Evolutionary conservation across 1,140 invertebrate genomes (phyloP), one percentile per base, ranked within the genome.

Genomic region (Conus ventricosus): DNA sequence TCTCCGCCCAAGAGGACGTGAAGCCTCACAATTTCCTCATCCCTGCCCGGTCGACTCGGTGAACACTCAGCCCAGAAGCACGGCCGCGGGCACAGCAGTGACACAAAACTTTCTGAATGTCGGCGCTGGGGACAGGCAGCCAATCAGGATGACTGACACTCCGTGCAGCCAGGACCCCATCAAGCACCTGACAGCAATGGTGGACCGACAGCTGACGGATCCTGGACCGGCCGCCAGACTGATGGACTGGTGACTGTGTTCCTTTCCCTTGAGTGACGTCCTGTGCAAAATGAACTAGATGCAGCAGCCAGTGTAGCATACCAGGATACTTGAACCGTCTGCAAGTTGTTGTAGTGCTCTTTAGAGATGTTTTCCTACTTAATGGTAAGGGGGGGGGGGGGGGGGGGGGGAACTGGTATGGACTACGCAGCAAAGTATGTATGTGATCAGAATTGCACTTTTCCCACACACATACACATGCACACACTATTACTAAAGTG

Each of bases 141-240:
- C 20, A 71, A 71, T 71, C 51, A 39, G 51, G 53, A 54, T 81
- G 51, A 54, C 10, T 15, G 80, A 53, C 80, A 81, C 51, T 11
- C 80, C 51, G 1, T 17, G 27, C 51, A 54, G 51, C 6, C 51
- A 15, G 51, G 80, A 81, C 23, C 80, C 80, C 51, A 81, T 81
- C 80, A 81, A 55, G 23, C 39, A 23, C 17, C 80, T 81, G 80
- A 25, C 80, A 11, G 80, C 80, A 4, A 81, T 81, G 80, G 80
- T 81, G 51, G 80, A 81, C 51, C 80, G 80, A 23, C 80, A 81
- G 80, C 13, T 20, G 67, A 71, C 17, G 0, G 67, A 23, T 6
- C 67, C 67, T n/a, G 67, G 67, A 13, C 67, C 23, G 6, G 17
- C 67, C 20, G 15, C 20, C 17, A 11, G 67, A 6, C 23, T 71